Percentiles rank a stretch among this genome's conserved stretches.
Conservation (phyloP, 2,888 invertebrate genomes). For the Ctena decussata region DNA sequence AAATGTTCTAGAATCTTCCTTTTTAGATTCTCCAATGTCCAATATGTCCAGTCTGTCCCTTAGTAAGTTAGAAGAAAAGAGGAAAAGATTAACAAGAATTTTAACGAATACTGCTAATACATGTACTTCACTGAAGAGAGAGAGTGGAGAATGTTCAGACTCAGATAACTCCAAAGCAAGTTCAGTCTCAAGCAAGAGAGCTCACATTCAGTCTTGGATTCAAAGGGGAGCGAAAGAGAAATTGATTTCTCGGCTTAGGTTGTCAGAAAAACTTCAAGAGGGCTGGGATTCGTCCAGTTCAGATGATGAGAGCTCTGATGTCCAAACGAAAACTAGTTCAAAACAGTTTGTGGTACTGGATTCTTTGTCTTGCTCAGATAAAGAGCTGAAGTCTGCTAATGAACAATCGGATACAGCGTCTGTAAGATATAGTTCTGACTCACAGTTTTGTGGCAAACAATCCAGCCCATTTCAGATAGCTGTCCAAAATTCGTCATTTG, state of each 20-base stretch:
- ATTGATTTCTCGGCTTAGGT: background rate
- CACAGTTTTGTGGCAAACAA: too few relatives aligned
- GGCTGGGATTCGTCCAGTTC: background rate
- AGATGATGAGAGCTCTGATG: background rate
- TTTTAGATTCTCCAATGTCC: background rate
- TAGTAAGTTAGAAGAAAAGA: background rate
- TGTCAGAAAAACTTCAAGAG: background rate
- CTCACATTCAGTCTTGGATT: background rate
- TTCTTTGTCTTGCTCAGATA: background rate
- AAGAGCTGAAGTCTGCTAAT: background rate
- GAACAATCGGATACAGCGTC: background rate
- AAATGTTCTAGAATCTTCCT: background rate
- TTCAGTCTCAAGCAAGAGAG: background rate
- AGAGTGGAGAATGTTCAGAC: background rate
- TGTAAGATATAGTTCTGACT: background rate
- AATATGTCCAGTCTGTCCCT: background rate
- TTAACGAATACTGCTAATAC: background rate
- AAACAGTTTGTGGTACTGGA: background rate
- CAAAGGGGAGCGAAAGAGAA: background rate
- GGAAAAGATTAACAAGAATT: background rate
- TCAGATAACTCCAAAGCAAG: background rate
- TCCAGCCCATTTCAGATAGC: too few relatives aligned
- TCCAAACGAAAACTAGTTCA: background rate
- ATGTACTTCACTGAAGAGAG: background rate
- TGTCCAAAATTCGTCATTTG: too few relatives aligned